phyloP scores from a whole-genome alignment of 2,888 invertebrate species.

The Alloplasta piceator region DNA sequence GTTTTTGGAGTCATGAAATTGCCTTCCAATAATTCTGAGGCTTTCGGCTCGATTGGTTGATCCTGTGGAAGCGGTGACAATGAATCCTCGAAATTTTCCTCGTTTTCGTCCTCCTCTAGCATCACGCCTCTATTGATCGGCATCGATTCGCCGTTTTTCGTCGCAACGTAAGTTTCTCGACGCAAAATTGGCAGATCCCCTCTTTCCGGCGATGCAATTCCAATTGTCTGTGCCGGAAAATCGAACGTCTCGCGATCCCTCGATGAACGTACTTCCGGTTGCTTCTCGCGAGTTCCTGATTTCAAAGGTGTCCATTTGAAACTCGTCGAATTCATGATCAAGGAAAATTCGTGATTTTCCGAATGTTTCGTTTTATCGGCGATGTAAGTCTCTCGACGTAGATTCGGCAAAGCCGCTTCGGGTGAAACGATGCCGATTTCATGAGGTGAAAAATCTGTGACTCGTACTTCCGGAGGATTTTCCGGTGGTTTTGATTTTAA shows the following conservation, averaged over 20 bases:
- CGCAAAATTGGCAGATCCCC: constrained; percentile 56
- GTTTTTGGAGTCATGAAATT: constrained; percentile 69
- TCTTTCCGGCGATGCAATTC: too few species aligned
- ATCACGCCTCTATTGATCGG: not conserved
- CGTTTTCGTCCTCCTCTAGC: constrained; percentile 36
- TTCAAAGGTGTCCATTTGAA: constrained; percentile 63
- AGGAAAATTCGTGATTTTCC: constrained; percentile 52
- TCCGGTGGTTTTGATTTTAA: constrained; percentile 51
- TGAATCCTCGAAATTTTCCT: constrained; percentile 71
- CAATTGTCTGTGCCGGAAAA: too few species aligned
- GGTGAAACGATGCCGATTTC: constrained; percentile 52
- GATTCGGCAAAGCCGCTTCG: constrained; percentile 21
- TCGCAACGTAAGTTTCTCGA: constrained; percentile 73
- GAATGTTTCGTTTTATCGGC: not conserved
- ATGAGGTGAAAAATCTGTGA: constrained; percentile 49
- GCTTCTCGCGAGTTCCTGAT: not conserved
- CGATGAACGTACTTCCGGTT: too few species aligned
- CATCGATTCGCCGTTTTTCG: constrained; percentile 40
- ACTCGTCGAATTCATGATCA: constrained; percentile 58
- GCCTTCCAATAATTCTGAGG: constrained; percentile 72
- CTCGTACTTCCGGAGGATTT: not conserved
- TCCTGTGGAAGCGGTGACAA: constrained; percentile 62
- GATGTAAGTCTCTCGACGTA: constrained; percentile 75
- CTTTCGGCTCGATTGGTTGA: not conserved
- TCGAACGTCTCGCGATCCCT: too few species aligned